Evolutionary conservation across 2,797 vertebrate species (phyloP), one percentile per base, ranked within the genome.

Genomic region (Enteromius thamalakanensis): DNA sequence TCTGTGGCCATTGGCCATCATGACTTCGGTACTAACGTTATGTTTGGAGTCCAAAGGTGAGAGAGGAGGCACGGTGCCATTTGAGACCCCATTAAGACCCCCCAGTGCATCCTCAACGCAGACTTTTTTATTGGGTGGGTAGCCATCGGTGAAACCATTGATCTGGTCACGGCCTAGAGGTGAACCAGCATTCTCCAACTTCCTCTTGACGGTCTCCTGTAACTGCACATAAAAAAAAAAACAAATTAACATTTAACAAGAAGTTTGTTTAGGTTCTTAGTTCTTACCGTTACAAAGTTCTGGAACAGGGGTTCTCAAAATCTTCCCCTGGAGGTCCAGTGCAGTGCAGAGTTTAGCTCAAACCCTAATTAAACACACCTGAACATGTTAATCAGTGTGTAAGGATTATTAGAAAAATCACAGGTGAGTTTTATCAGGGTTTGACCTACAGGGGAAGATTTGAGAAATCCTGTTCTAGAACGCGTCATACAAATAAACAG

Each of bases 131-230:
- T 93, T 93, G 45, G 95, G 94, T 5, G 96, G 92, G 91, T 96
- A 98, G 2, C 95, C 90, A 15, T 98, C 97, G 0, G 92, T 89
- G 1, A 96, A 98, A 29, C 97, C 97, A 58, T 99, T 99, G 80
- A 94, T 93, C 79, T 95, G 97, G 49, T 97, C 96, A 34, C 96
- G 93, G 9, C 96, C 94, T 88, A 96, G 93, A 14, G 97, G 96
- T 65, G 98, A 97, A 82, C 95, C 81, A 1, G 95, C 92, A 2
- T 90, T 96, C 85, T 97, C 97, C 21, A 97, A 89, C 90, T 97
- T 98, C 93, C 97, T 96, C 94, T 99, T 99, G 88, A 99, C 96
- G 0, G 96, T 95, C 90, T 99, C 97, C 87, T 98, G 97, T 74
- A 99, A 94, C 96, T 98, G 94, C 89, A 92, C 62, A 80, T 1